Evolutionary conservation across 2,113 vertebrate genomes (phyloP).

Genomic region (Synchiropus splendidus): DNA sequence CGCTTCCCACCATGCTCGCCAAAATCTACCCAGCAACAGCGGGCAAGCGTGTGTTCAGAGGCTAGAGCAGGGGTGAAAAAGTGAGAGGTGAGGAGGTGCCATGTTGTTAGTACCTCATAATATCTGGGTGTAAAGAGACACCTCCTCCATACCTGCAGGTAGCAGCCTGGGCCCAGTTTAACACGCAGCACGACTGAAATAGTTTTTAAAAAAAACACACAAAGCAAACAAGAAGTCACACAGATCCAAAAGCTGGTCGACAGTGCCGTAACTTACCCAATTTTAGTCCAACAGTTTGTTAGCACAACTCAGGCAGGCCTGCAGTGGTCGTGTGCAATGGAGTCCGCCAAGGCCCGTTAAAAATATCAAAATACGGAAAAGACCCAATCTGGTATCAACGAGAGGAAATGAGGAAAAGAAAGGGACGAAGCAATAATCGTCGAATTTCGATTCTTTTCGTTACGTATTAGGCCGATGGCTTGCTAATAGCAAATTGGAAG

Average conservation of each 20-base stretch:
- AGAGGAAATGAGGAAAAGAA: too few species aligned
- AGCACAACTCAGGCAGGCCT: conserved; percentile 32
- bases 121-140: conserved; percentile 27
- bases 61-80: conserved; percentile 31
- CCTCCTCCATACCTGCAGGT: conserved; percentile 24
- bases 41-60: conserved; percentile 4
- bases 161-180: conserved; percentile 16
- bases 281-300: conserved; percentile 40
- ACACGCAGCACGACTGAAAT: conserved; percentile 1
- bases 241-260: conserved; percentile 1
- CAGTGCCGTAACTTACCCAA: conserved; percentile 50
- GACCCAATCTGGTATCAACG: conserved; percentile 16
- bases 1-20: conserved; percentile 3
- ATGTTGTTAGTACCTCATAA: conserved; percentile 30
- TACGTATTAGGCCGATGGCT: conserved; percentile 34
- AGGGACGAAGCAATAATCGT: too few species aligned
- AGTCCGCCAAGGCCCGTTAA: conserved; percentile 43
- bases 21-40: conserved; percentile 56
- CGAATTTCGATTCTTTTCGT: conserved; percentile 19
- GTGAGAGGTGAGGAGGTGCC: conserved; percentile 38
- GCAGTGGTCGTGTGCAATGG: conserved; percentile 34
- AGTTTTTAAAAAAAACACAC: conserved; percentile 9
- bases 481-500: conserved; percentile 49
- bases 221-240: conserved; percentile 4
- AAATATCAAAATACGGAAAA: conserved; percentile 5